Evolutionary conservation across 2,113 vertebrate species (phyloP), one percentile per base, ranked within the genome.

Genomic region (Malurus cyaneus): DNA sequence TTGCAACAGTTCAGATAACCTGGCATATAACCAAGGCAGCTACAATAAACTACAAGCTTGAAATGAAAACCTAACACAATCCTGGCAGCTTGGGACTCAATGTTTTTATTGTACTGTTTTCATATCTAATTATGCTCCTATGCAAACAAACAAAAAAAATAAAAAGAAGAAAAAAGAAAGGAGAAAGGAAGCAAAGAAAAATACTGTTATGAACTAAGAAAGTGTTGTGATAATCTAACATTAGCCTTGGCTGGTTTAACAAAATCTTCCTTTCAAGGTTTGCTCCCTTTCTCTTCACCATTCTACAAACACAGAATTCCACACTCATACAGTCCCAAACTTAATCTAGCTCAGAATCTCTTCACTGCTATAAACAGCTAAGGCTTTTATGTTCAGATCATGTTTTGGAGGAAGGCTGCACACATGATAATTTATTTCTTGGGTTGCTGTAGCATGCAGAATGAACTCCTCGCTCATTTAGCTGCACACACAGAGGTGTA

Each of bases 1-100:
- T 87, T 94, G 31, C 88, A 96, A 94, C 62, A 92, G 77, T 88
- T 95, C 60, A 86, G 89, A 80, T 59, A 89, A 90, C 44, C 56
- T 94, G 92, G 88, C 87, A 74, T 56, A 66, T 36, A 89, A 93
- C 61, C 88, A 96, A 92, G 52, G 64, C 79, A 88, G 62, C 60
- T 59, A 89, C 42, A 89, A 94, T 59, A 70, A 34, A 59, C 59
- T 85, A 56, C 46, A 62, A 77, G 64, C 29, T 19, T 86, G 67
- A 93, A 97, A 96, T 69, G 72, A 88, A 84, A 87, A 34, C 39
- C 57, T 62, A 47, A 59, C 24, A 46, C 79, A 86, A 71, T 60
- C 76, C 74, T 80, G 88, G 79, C 88, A 93, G 50, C 62, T 83
- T 73, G 25, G 71, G 82, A 92, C 50, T 66, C 59, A 80, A 61